A percentile compares a stretch with the other conserved stretches of the same genome.
phyloP scores from a whole-genome alignment of 2,797 vertebrate species.

The Clarias pachynema region DNA sequence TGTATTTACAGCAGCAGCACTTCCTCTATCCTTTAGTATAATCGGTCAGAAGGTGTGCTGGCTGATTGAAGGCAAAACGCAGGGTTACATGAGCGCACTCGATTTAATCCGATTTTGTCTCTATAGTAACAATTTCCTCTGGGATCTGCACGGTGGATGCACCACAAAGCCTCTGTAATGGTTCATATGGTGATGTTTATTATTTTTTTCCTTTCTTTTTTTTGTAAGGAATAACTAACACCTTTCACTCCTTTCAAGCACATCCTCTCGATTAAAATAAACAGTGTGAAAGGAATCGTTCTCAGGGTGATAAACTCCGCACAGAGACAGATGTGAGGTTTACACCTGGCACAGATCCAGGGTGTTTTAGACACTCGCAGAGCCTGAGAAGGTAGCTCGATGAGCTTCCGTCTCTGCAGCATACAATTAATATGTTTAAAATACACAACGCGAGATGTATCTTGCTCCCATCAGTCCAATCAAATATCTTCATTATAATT shows the following conservation, averaged over 20 bases:
- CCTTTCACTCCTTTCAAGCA: neutral
- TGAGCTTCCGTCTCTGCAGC: constrained; percentile 28
- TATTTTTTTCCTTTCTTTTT: neutral
- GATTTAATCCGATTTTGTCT: neutral
- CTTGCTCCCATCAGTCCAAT: too few species aligned
- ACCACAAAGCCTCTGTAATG: neutral
- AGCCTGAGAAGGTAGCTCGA: constrained; percentile 3
- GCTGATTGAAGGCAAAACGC: too few species aligned
- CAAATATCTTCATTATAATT: too few species aligned
- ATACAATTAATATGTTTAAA: constrained; percentile 38
- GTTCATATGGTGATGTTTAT: neutral
- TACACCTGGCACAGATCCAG: constrained; percentile 40
- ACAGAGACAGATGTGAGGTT: constrained; percentile 41
- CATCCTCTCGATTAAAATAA: constrained; percentile 3
- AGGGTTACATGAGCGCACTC: neutral
- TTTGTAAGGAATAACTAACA: neutral
- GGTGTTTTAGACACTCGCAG: constrained; percentile 41
- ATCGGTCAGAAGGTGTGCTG: neutral
- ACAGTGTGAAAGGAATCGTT: neutral
- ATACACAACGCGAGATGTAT: too few species aligned
- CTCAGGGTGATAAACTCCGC: constrained; percentile 27
- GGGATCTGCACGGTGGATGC: neutral
- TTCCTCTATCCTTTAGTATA: too few species aligned
- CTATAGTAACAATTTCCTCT: neutral
- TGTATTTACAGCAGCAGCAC: neutral